Conservation (phyloP, 2,888 invertebrate species). For the Lobophora halterata region DNA sequence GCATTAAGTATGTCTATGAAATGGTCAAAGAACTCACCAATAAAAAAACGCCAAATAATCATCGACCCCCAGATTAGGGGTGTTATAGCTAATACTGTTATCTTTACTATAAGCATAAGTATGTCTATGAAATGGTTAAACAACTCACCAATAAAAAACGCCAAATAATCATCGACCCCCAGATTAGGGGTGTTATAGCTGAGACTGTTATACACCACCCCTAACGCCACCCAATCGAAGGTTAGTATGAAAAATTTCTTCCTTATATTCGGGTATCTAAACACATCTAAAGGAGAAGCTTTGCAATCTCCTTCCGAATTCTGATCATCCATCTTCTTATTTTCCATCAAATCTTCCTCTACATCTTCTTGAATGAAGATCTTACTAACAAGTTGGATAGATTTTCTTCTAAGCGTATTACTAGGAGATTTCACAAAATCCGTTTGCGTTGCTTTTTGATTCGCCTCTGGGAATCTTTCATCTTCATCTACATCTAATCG, state of each 20-base stretch:
- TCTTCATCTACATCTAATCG: constrained; percentile 41
- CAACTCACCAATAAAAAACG: constrained; percentile 83
- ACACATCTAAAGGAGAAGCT: constrained; percentile 82
- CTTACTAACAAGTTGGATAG: constrained; percentile 57
- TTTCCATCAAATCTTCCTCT: constrained; percentile 54
- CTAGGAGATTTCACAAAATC: constrained; percentile 51
- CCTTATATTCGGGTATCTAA: constrained; percentile 83
- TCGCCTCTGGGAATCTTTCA: constrained; percentile 31
- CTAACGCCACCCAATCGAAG: constrained; percentile 84
- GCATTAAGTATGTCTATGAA: no score
- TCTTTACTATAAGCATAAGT: no score
- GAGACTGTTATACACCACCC: constrained; percentile 85
- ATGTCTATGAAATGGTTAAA: no score
- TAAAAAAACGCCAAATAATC: constrained; percentile 85
- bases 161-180: constrained; percentile 84
- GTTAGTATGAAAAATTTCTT: constrained; percentile 84
- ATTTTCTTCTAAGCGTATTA: constrained; percentile 60
- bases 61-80: constrained; percentile 84
- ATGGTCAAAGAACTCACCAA: constrained; percentile 81
- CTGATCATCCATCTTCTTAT: constrained; percentile 66
- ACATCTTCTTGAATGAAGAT: constrained; percentile 55
- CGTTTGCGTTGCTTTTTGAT: constrained; percentile 56
- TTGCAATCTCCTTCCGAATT: constrained; percentile 73
- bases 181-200: constrained; percentile 85
- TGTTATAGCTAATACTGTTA: constrained; percentile 85